phyloP scores from a whole-genome alignment of 2,888 invertebrate species.

The Disparrhopalites patrizii region DNA sequence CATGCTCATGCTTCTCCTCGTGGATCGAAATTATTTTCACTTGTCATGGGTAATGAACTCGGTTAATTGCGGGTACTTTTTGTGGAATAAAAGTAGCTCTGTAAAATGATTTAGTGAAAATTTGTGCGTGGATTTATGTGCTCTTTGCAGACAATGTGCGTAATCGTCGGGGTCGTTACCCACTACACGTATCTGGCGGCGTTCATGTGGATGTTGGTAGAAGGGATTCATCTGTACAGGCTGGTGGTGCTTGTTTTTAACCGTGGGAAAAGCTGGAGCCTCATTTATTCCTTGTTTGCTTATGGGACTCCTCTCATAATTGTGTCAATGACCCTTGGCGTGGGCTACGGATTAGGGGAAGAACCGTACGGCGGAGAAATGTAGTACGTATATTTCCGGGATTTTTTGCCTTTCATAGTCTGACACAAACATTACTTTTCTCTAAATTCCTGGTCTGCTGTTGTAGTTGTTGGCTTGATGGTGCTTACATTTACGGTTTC shows the following conservation, averaged over 20 bases:
- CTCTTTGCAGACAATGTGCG: slow-evolving; percentile 6
- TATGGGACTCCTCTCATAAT: slow-evolving; percentile 78
- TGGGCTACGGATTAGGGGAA: slow-evolving; percentile 54
- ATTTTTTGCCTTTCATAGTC: not conserved
- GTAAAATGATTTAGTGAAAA: not conserved
- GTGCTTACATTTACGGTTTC: slow-evolving; percentile 23
- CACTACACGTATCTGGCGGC: slow-evolving; percentile 88
- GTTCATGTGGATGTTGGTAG: slow-evolving; percentile 94
- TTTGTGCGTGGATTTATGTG: not conserved
- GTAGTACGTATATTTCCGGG: slow-evolving; percentile 32
- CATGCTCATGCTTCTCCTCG: slow-evolving; percentile 79
- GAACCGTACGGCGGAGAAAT: slow-evolving; percentile 47
- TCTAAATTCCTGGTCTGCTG: not conserved
- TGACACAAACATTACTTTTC: not conserved
- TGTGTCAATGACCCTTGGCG: slow-evolving; percentile 69
- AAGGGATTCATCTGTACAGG: slow-evolving; percentile 53
- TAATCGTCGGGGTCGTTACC: slow-evolving; percentile 1
- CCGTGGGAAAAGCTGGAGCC: slow-evolving; percentile 28
- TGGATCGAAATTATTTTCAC: slow-evolving; percentile 50
- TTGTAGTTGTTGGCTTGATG: slow-evolving; percentile 24
- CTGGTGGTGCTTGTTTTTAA: slow-evolving; percentile 42
- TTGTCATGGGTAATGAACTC: slow-evolving; percentile 31
- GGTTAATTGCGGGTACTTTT: not conserved
- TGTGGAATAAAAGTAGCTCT: not conserved
- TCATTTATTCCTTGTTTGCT: slow-evolving; percentile 59